phyloP scores from a whole-genome alignment of 2,888 invertebrate species.

The Pachycephus smyrnensis region DNA sequence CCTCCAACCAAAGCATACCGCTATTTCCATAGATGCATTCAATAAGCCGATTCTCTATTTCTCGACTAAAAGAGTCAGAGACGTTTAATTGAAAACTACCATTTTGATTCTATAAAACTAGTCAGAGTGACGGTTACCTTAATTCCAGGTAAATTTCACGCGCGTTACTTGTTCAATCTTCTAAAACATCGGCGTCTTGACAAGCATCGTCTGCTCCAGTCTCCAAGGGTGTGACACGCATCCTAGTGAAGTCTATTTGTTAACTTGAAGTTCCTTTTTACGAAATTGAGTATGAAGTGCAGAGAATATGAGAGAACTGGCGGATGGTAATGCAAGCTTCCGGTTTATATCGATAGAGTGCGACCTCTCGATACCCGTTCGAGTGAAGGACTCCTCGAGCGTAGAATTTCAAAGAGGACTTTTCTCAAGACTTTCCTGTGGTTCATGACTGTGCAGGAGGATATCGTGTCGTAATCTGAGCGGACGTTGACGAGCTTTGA shows the following conservation, averaged over 20 bases:
- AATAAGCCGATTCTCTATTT: neutral
- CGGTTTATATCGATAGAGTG: neutral
- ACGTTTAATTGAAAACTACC: neutral
- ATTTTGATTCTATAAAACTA: neutral
- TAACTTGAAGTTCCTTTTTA: neutral
- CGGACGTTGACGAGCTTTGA: neutral
- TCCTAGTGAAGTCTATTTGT: neutral
- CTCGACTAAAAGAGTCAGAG: neutral
- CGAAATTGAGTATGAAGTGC: neutral
- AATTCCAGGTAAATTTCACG: too few species aligned
- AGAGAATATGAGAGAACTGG: neutral
- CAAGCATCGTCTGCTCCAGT: neutral
- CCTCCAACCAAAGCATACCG: neutral
- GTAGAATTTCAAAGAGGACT: neutral
- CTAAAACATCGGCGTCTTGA: neutral
- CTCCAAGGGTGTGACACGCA: neutral
- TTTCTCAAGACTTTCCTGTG: neutral
- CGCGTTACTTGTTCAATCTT: neutral
- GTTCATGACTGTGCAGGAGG: neutral
- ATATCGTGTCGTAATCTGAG: neutral
- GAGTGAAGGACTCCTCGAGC: neutral
- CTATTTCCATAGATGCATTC: neutral
- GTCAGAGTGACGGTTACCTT: neutral
- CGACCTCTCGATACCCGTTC: neutral
- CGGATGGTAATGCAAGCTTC: neutral